A percentile compares a stretch with the other conserved stretches of the same genome.
Conservation (phyloP, 2,113 vertebrate species). For the Cyanoderma ruficeps region DNA sequence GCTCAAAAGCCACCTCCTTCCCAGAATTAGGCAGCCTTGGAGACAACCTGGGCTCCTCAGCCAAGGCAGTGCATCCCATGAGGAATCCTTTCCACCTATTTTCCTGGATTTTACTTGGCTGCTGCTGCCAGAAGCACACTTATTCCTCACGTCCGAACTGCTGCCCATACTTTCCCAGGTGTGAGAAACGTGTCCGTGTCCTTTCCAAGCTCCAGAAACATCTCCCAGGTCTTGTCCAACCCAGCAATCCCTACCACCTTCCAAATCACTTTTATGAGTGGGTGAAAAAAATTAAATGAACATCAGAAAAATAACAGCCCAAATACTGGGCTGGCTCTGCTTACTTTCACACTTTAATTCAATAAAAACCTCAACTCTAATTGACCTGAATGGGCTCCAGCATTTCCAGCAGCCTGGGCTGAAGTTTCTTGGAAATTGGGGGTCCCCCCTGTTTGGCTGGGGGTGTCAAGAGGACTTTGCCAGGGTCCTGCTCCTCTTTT, state of each 20-base stretch:
- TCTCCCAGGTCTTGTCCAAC: background rate
- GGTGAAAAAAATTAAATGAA: slow-evolving; percentile 2
- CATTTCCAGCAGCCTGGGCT: background rate
- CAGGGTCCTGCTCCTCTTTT: background rate
- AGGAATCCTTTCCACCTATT: background rate
- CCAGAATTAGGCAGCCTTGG: background rate
- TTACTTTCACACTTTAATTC: slow-evolving; percentile 31
- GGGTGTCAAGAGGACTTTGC: background rate
- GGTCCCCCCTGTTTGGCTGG: background rate
- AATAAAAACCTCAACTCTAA: slow-evolving; percentile 6
- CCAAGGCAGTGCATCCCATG: background rate
- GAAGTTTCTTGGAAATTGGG: background rate
- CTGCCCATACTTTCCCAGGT: background rate
- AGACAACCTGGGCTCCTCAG: background rate
- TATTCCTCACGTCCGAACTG: background rate
- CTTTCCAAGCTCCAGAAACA: background rate
- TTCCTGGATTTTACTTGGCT: background rate
- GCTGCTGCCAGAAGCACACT: background rate
- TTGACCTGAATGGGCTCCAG: background rate
- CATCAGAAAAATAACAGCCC: background rate
- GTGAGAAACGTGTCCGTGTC: background rate
- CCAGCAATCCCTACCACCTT: background rate
- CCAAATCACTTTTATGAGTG: background rate
- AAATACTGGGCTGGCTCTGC: background rate
- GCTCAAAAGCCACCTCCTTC: background rate